phyloP scores from a whole-genome alignment of 2,113 vertebrate genomes.

The Tricholaema leucomelas region DNA sequence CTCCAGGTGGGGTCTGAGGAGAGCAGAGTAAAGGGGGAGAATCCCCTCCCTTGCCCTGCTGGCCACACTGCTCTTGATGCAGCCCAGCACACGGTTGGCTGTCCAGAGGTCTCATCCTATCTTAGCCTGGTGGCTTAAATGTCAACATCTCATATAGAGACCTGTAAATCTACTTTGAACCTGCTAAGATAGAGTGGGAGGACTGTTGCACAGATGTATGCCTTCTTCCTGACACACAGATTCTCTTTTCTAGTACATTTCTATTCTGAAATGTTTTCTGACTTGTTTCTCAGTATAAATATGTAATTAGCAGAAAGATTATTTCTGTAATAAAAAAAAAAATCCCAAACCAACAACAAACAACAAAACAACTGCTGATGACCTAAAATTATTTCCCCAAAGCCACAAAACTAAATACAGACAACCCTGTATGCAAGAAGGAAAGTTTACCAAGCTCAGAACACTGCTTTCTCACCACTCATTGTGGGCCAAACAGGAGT shows the following conservation, averaged over 20 bases:
- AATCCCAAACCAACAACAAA: too few relatives aligned
- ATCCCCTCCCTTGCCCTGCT: too few relatives aligned
- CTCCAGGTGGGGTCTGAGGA: too few relatives aligned
- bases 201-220: background rate
- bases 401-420: background rate
- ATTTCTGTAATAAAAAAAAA: background rate
- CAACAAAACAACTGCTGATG: background rate
- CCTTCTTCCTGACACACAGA: background rate
- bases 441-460: background rate
- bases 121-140: background rate
- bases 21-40: too few relatives aligned
- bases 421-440: background rate
- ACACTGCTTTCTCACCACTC: background rate
- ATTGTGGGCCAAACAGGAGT: background rate
- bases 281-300: background rate
- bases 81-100: too few relatives aligned
- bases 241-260: background rate
- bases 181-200: background rate
- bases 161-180: background rate
- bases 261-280: background rate
- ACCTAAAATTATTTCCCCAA: background rate
- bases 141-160: background rate
- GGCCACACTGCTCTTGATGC: too few relatives aligned
- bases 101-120: background rate
- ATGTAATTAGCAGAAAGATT: background rate